These are phyloP conservation scores for Melikaiella ostensackeni DNA, from an alignment of 2,888 invertebrate species.

Conservation along the genomic window DNA sequence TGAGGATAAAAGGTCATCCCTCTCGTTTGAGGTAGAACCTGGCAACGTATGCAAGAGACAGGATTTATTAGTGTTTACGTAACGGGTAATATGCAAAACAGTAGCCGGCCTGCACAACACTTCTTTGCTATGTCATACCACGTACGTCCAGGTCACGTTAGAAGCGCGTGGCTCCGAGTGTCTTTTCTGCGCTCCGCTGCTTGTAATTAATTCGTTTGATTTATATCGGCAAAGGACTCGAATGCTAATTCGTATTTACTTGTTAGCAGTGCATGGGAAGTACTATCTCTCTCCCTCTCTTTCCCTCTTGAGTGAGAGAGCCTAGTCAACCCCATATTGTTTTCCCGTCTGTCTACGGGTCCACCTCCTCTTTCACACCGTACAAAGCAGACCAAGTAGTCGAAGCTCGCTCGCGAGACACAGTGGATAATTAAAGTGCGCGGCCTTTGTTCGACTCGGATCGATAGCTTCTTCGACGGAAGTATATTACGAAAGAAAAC, in stretches of 20 bases:
- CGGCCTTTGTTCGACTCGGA: conserved; percentile 68
- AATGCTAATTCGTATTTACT: conserved; percentile 73
- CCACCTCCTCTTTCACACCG: conserved; percentile 44
- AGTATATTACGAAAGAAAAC: conserved; percentile 57
- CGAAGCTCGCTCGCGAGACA: conserved; percentile 61
- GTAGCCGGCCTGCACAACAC: conserved; percentile 43
- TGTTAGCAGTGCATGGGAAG: conserved; percentile 64
- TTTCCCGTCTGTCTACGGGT: conserved; percentile 55
- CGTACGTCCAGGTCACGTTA: conserved; percentile 26
- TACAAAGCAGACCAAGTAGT: conserved; percentile 61
- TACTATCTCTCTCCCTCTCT: conserved; percentile 7
- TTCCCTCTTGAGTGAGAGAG: conserved; percentile 43
- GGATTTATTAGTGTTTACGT: conserved; percentile 71
- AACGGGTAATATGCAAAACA: conserved; percentile 67
- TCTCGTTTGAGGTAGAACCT: conserved; percentile 23
- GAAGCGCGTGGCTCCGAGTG: conserved; percentile 39
- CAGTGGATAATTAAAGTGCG: conserved; percentile 70
- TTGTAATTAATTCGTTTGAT: conserved; percentile 73
- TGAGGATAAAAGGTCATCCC: background rate
- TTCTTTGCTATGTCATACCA: conserved; percentile 30
- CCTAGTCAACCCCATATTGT: conserved; percentile 62
- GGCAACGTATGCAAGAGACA: conserved; percentile 43
- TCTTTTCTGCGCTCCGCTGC: conserved; percentile 42
- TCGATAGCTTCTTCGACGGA: conserved; percentile 67
- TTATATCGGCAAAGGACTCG: conserved; percentile 68